A percentile compares a stretch with the other conserved stretches of the same genome.
Conservation (phyloP, 1,140 invertebrate species). For the Thaumetopoea pityocampa region DNA sequence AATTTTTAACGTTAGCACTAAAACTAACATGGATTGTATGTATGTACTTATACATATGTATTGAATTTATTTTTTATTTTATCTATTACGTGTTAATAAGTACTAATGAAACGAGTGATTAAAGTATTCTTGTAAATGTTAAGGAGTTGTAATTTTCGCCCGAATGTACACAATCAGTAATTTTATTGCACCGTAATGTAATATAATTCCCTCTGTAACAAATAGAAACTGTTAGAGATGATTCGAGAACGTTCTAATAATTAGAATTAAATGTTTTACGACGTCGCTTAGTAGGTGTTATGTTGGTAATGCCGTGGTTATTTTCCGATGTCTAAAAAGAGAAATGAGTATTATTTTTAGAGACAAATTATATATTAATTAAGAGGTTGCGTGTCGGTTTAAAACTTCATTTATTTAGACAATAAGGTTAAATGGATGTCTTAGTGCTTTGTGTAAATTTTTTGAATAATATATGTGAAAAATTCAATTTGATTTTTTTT, state of each 20-base stretch:
- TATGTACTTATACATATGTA: slow-evolving; percentile 17
- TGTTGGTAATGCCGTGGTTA: slow-evolving; percentile 68
- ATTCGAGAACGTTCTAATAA: slow-evolving; percentile 44
- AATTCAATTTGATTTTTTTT: slow-evolving; percentile 35
- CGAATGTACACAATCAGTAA: slow-evolving; percentile 60
- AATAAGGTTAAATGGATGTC: slow-evolving; percentile 77
- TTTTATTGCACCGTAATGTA: slow-evolving; percentile 64
- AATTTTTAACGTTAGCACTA: slow-evolving; percentile 10
- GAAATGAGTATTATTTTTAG: slow-evolving; percentile 74
- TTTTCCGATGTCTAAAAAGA: slow-evolving; percentile 59
- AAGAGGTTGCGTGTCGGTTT: slow-evolving; percentile 71
- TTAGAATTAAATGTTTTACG: slow-evolving; percentile 54
- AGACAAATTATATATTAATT: slow-evolving; percentile 71
- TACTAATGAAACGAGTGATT: slow-evolving; percentile 15
- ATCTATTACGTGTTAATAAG: slow-evolving; percentile 16
- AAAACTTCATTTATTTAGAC: slow-evolving; percentile 74
- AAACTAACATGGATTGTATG: slow-evolving; percentile 13
- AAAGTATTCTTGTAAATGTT: slow-evolving; percentile 35
- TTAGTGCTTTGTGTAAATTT: slow-evolving; percentile 77
- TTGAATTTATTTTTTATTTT: slow-evolving; percentile 17
- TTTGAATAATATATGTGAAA: slow-evolving; percentile 77
- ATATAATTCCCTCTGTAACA: slow-evolving; percentile 56
- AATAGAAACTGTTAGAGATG: slow-evolving; percentile 56
- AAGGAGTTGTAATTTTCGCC: slow-evolving; percentile 51
- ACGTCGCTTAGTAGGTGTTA: slow-evolving; percentile 70